Conservation (phyloP, 2,113 vertebrate species). For the Lethenteron reissneri region DNA sequence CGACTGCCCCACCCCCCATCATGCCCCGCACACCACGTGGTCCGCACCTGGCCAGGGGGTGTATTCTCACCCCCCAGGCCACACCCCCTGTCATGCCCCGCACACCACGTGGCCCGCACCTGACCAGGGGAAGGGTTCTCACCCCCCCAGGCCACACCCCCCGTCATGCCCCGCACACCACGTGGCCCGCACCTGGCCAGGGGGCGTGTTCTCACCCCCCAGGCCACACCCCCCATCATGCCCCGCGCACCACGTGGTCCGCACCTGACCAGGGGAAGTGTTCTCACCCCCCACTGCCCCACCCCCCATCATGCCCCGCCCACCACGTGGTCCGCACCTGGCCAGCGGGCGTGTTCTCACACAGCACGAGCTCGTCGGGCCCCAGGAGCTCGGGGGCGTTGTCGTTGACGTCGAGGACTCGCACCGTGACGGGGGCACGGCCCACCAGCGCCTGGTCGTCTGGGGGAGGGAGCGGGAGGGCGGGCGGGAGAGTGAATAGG, state of each 20-base stretch:
- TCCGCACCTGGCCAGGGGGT: slow-evolving; percentile 35
- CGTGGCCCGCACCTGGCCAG: slow-evolving; percentile 43
- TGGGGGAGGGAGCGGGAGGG: slow-evolving; percentile 15
- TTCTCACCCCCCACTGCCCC: too few relatives aligned
- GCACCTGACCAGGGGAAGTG: too few relatives aligned
- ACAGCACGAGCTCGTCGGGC: slow-evolving; percentile 45
- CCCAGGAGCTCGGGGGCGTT: slow-evolving; percentile 52
- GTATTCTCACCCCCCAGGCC: slow-evolving; percentile 32
- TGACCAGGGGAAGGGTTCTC: slow-evolving; percentile 39
- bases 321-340: slow-evolving; percentile 26
- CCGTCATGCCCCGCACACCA: slow-evolving; percentile 41
- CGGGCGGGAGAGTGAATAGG: too few relatives aligned
- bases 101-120: slow-evolving; percentile 20
- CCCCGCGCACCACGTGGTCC: too few relatives aligned
- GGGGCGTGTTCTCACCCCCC: slow-evolving; percentile 35
- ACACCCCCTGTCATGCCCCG: too few relatives aligned
- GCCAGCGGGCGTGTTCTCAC: slow-evolving; percentile 37
- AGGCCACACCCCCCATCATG: too few relatives aligned
- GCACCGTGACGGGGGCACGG: slow-evolving; percentile 38
- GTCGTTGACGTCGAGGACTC: slow-evolving; percentile 58
- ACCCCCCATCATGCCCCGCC: too few relatives aligned
- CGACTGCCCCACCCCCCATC: slow-evolving; percentile 18
- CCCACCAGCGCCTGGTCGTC: slow-evolving; percentile 57
- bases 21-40: too few relatives aligned
- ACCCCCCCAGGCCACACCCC: slow-evolving; percentile 47